phyloP scores from a whole-genome alignment of 2,888 invertebrate species.

The Thymelicus lineola region DNA sequence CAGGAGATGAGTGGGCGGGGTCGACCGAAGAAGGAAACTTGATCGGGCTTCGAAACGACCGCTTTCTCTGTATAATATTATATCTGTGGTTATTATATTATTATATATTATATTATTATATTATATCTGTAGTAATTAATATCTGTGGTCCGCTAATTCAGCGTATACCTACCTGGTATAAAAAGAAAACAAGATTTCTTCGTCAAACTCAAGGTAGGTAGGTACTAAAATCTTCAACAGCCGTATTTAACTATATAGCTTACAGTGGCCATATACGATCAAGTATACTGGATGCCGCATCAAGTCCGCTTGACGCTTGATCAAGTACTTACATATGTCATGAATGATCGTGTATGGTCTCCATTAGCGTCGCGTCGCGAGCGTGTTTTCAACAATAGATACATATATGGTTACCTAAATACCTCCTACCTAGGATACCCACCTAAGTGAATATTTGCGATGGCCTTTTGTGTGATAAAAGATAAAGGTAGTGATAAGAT shows the following conservation, averaged over 20 bases:
- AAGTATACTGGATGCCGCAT: no score
- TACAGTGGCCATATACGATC: no score
- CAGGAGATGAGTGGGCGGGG: slow-evolving; percentile 19
- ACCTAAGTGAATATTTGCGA: slow-evolving; percentile 36
- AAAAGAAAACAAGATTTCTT: background rate
- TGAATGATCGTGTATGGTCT: no score
- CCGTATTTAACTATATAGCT: no score
- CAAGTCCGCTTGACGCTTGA: no score
- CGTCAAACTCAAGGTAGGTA: no score
- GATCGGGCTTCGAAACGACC: background rate
- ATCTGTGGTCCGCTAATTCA: background rate
- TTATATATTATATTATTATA: no score
- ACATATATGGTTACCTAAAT: no score
- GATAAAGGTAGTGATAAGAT: slow-evolving; percentile 30
- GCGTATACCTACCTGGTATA: background rate
- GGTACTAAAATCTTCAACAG: no score
- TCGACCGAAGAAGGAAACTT: slow-evolving; percentile 9
- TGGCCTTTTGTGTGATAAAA: slow-evolving; percentile 31
- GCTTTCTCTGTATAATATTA: slow-evolving; percentile 22
- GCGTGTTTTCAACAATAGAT: slow-evolving; percentile 1
- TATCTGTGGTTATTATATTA: no score
- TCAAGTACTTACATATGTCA: no score
- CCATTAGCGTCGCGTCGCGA: background rate
- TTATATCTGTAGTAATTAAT: no score
- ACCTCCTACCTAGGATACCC: background rate